phyloP scores from a whole-genome alignment of 1,140 invertebrate genomes.

The Calephelis nemesis region DNA sequence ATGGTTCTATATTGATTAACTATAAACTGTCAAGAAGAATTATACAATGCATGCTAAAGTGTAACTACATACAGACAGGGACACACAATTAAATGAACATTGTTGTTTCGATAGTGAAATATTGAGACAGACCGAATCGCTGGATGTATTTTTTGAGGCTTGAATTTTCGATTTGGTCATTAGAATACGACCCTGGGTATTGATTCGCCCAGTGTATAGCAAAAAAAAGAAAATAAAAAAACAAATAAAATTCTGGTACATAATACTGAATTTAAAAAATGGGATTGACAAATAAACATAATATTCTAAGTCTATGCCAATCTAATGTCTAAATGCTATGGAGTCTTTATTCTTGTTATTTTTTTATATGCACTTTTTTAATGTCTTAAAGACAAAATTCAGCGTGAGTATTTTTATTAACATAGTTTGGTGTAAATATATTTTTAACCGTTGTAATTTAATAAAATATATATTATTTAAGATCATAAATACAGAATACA shows the following conservation, averaged over 20 bases:
- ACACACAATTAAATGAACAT: conserved; percentile 66
- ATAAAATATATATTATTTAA: too few relatives aligned
- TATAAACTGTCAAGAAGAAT: conserved; percentile 43
- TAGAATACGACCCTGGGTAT: conserved; percentile 71
- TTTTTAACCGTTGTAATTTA: too few relatives aligned
- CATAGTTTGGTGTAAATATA: too few relatives aligned
- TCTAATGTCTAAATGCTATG: conserved; percentile 68
- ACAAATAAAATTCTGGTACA: conserved; percentile 47
- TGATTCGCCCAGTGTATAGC: conserved; percentile 56
- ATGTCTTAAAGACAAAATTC: neutral
- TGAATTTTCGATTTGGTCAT: conserved; percentile 75
- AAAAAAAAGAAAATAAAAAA: conserved; percentile 59
- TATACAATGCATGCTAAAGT: conserved; percentile 67
- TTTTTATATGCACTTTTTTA: neutral
- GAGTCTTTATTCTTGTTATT: conserved; percentile 66
- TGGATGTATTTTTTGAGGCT: conserved; percentile 66
- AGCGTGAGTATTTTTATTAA: neutral
- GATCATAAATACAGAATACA: too few relatives aligned
- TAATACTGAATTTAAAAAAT: conserved; percentile 44
- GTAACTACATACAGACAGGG: conserved; percentile 62
- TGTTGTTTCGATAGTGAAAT: conserved; percentile 57
- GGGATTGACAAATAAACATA: conserved; percentile 49
- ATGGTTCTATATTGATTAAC: conserved; percentile 32
- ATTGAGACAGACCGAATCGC: conserved; percentile 73
- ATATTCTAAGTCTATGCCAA: conserved; percentile 63